Base-by-base conservation (phyloP, 2,797 vertebrate species). In the Pangasius mekongensis region DNA sequence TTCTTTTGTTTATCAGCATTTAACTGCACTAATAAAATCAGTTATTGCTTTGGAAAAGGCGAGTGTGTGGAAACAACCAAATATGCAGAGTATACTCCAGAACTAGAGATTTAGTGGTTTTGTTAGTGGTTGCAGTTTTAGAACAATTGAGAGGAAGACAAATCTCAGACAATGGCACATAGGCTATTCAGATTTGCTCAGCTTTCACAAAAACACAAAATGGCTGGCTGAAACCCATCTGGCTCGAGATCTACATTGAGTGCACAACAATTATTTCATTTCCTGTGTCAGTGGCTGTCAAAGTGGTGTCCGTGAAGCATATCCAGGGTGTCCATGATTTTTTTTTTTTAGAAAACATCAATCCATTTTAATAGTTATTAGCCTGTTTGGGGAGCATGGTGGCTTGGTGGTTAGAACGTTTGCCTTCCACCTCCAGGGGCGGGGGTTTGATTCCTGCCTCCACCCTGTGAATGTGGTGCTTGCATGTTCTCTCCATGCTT, bases 201-300 rank as follows among this genome's bases (percentile, higher is more conserved):
- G 71, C 39, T 47, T 74, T 47, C 22, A 74, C 71, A 47, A 74
- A 74, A 78, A 30, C 76, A 54, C 76, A 78, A 9, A 54, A 81
- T 39, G 20, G 30, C 39, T 60, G 77, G 54, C 30, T 39, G 78
- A 81, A 60, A 60, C 78, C 52, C 77, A 80, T 80, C 11, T 58
- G 78, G 54, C 78, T 24, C 11, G 0, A 80, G 33, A 80, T 36
- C 77, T 58, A 80, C 77, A 58, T 56, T 33, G 30, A 52, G 3
- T 30, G 49, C 49, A 54, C 2, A 54, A 14, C 27, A n/a, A 56
- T 78, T 78, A 33, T 56, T 77, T 78, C 18, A 80, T 36, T 36
- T 36, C 77, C 52, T 80, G 5, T 77, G 74, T 52, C 47, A 18
- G 47, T 52, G 47, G 47, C 74, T 36, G 18, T 80, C 52, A 14